phyloP scores from a whole-genome alignment of 2,888 invertebrate genomes.

The Andrena trimmerana region DNA sequence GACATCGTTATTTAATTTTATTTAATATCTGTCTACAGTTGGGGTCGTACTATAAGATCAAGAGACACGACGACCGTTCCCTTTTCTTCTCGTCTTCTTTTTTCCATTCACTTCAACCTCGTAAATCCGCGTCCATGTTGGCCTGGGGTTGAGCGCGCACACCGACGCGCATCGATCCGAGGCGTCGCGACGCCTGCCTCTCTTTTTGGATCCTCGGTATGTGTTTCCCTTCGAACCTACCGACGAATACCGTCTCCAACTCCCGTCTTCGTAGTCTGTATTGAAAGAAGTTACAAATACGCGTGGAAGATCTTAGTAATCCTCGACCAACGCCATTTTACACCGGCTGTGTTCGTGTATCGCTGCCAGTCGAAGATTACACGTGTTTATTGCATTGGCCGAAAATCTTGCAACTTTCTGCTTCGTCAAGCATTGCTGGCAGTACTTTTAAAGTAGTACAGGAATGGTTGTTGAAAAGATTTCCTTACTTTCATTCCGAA shows the following conservation, averaged over 20 bases:
- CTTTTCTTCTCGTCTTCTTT: slow-evolving; percentile 60
- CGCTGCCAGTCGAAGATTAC: background rate
- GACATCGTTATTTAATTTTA: slow-evolving; percentile 7
- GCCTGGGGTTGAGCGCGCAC: slow-evolving; percentile 80
- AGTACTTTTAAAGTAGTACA: background rate
- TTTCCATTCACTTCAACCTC: slow-evolving; percentile 69
- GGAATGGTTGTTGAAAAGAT: background rate
- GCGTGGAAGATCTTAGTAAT: slow-evolving; percentile 7
- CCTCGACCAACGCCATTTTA: background rate
- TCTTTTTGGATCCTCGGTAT: slow-evolving; percentile 77
- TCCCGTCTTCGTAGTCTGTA: slow-evolving; percentile 30
- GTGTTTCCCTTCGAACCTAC: slow-evolving; percentile 72
- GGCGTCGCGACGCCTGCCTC: slow-evolving; percentile 78
- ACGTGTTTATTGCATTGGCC: background rate
- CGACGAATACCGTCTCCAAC: slow-evolving; percentile 51
- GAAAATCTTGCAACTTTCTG: background rate
- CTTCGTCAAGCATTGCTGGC: background rate
- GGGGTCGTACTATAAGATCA: slow-evolving; percentile 36
- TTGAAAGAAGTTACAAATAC: slow-evolving; percentile 27
- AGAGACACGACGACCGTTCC: slow-evolving; percentile 48
- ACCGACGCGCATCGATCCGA: slow-evolving; percentile 80
- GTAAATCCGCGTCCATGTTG: slow-evolving; percentile 78
- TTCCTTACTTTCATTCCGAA: too few species aligned
- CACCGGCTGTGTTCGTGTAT: too few species aligned
- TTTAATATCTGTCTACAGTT: background rate